Base-by-base conservation (phyloP, 2,888 invertebrate genomes). In the Caenorhabditis angaria region DNA sequence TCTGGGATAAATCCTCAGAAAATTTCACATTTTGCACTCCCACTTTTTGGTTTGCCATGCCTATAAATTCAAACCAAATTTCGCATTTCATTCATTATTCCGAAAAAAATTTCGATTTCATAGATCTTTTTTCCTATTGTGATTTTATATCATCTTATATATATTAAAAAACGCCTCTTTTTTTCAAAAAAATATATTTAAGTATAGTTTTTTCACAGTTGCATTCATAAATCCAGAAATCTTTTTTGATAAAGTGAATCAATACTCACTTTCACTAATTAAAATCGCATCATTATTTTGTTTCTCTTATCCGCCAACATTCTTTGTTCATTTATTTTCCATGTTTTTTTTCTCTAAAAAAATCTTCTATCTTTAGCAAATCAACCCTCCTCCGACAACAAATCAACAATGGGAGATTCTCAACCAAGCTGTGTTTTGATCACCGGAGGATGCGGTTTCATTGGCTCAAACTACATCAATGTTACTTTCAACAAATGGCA, bases 381-480 rank as follows among this genome's bases (percentile, higher is more conserved):
- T 54, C 63, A 27, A 18, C n/a, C 25, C 25, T 25, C 56, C 47
- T 28, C 10, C 8, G 18, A 41, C 10, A 25, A 20, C 56, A 57
- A 70, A n/a, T n/a, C n/a, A n/a, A n/a, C n/a, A 54, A 74, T 74
- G 74, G 74, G 61, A 66, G 65, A 62, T 58, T 55, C 51, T 29
- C 77, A 81, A 70, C 81, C 81, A 60, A 72, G 58, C 10, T 75
- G 71, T 61, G 80, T 85, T 70, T 73, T 86, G 66, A 78, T 86
- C 58, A 86, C 86, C 51, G 86, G 86, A 32, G 86, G 86, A 28
- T 86, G 85, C 72, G 86, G 86, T 48, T 86, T 87, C 69, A 86
- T 86, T 63, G 86, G 85, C 41, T 86, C 86, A 35, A 86, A 86
- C 70, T 86, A 85, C 71, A 83, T 87, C 65, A 86, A 86, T 66